A percentile compares a stretch with the other conserved stretches of the same genome.
phyloP scores from a whole-genome alignment of 2,888 invertebrate species.

The Hyposoter dolosus region DNA sequence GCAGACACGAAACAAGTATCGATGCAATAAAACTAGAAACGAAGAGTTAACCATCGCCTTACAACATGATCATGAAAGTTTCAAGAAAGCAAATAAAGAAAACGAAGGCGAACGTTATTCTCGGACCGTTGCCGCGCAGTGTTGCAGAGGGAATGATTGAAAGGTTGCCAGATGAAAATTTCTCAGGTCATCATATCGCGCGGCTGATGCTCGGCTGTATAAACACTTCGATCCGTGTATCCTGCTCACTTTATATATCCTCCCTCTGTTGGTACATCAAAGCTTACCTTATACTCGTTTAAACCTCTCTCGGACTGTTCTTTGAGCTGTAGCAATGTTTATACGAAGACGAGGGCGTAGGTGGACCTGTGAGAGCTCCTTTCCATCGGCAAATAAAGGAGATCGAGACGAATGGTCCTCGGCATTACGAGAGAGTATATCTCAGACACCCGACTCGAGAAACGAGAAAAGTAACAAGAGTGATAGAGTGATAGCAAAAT shows the following conservation, averaged over 20 bases:
- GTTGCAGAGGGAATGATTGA: conserved; percentile 65
- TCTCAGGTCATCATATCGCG: conserved; percentile 57
- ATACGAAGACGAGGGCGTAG: conserved; percentile 57
- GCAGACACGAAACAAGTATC: conserved; percentile 20
- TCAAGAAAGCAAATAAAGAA: conserved; percentile 25
- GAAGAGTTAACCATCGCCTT: conserved; percentile 13
- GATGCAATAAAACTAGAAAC: background rate
- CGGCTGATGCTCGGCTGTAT: conserved; percentile 34
- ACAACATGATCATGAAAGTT: conserved; percentile 25
- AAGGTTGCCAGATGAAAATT: conserved; percentile 69
- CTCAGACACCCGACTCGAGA: conserved; percentile 24
- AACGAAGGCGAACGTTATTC: conserved; percentile 2
- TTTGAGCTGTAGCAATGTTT: conserved; percentile 56
- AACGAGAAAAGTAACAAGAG: conserved; percentile 55
- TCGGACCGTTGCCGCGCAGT: background rate
- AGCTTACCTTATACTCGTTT: conserved; percentile 8
- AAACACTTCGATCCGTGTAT: conserved; percentile 23
- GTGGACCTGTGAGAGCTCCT: conserved; percentile 54
- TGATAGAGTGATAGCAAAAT: conserved; percentile 63
- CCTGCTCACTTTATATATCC: conserved; percentile 28
- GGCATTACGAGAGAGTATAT: conserved; percentile 57
- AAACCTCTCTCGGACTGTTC: conserved; percentile 42
- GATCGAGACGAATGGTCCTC: conserved; percentile 63
- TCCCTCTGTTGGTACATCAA: conserved; percentile 45
- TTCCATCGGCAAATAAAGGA: conserved; percentile 41